Conservation (phyloP, 2,797 vertebrate genomes). For the Monodelphis domestica region DNA sequence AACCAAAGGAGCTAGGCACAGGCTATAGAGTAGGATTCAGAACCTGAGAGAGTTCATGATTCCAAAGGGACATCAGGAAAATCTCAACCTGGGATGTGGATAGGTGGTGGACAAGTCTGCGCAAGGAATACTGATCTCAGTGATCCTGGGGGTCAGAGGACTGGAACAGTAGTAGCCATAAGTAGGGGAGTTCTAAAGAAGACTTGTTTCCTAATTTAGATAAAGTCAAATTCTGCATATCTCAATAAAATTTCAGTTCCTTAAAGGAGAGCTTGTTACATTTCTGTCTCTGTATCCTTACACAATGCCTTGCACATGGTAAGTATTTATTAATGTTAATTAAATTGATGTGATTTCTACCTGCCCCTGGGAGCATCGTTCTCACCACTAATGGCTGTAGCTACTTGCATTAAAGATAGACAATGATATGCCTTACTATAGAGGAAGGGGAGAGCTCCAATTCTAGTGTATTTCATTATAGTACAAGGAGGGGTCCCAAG, state of each 20-base stretch:
- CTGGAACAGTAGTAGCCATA: neutral
- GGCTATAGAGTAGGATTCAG: neutral
- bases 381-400: neutral
- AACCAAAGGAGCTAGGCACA: neutral
- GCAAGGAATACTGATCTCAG: neutral
- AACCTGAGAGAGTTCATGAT: neutral
- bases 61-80: neutral
- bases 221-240: neutral
- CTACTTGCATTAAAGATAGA: neutral
- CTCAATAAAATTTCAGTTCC: neutral
- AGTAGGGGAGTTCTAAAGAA: neutral
- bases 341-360: neutral
- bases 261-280: neutral
- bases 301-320: neutral
- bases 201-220: neutral
- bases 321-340: neutral
- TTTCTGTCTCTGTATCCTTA: neutral
- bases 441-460: neutral
- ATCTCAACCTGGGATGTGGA: no score
- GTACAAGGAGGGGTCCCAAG: neutral
- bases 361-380: no score
- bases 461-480: neutral
- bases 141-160: neutral
- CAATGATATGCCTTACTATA: neutral
- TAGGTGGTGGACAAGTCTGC: no score